Evolutionary conservation across 35 echinoderm and acorn worm genomes (phyloP).

Genomic region (Chiridota heheva): DNA sequence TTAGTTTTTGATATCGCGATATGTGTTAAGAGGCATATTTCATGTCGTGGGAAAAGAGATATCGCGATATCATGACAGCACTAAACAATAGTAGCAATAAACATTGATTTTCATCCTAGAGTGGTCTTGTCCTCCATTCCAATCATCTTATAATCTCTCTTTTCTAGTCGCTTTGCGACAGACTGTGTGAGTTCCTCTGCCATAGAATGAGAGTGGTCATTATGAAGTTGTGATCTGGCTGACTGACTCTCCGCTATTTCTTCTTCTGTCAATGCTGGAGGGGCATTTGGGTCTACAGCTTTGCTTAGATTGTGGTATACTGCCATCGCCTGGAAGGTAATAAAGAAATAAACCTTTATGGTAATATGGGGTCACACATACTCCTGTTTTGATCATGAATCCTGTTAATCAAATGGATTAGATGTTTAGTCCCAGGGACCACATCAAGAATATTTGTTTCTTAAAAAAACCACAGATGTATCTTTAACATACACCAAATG

Average conservation of each 20-base stretch:
- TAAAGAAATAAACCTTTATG: background rate
- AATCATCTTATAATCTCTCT: slow-evolving; percentile 8
- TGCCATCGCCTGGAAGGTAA: slow-evolving; percentile 29
- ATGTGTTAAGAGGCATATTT: too few species aligned
- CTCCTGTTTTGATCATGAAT: background rate
- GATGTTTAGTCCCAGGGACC: background rate
- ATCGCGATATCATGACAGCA: too few species aligned
- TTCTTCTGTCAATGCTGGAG: slow-evolving; percentile 14
- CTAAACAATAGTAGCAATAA: background rate
- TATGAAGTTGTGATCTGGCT: background rate
- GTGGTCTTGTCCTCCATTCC: slow-evolving; percentile 1
- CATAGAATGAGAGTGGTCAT: slow-evolving; percentile 6
- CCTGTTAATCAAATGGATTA: background rate
- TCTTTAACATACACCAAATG: background rate
- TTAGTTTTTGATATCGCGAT: too few species aligned
- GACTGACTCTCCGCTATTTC: background rate
- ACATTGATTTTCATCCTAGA: background rate
- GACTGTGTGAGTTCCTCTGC: slow-evolving; percentile 28
- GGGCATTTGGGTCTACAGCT: background rate
- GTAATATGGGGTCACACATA: background rate
- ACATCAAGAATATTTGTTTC: background rate
- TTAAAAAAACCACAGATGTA: background rate
- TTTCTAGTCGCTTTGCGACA: slow-evolving; percentile 14
- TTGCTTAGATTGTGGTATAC: slow-evolving; percentile 39
- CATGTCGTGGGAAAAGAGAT: too few species aligned